Evolutionary conservation across 2,797 vertebrate species (phyloP), one percentile per base, ranked within the genome.

Genomic region (Ambastaia sidthimunki): DNA sequence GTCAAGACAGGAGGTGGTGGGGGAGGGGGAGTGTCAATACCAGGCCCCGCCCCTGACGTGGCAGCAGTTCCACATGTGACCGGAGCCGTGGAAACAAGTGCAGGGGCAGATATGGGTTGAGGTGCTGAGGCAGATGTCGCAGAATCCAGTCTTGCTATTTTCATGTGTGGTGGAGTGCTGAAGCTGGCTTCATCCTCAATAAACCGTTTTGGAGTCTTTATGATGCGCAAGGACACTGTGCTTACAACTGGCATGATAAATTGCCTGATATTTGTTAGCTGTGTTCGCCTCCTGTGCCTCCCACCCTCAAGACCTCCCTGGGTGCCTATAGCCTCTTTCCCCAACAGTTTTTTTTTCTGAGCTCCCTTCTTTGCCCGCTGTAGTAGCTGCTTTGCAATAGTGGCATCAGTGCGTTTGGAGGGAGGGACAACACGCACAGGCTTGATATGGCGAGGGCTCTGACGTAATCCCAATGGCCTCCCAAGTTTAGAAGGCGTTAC

Each of bases 171-270:
- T 0, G 92, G 89, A 4, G 89, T 75, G 76, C 96, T 96, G 0
- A 98, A 99, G 88, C 93, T 92, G 67, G 90, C 95, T 84, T 98
- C 98, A 3, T 99, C 98, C 85, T 99, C 97, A 47, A 99, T 99
- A 88, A 99, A 99, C 50, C 98, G 95, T 85, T 98, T 97, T 19
- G 98, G 98, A 2, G 98, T 99, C 89, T 98, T 99, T 80, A 99
- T 99, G 87, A 99, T 97, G 55, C 98, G 93, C 0, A 96, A 95
- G 15, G 98, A 99, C 86, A 99, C 96, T 0, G 97, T 97, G 41
- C 98, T 99, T 83, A 99, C 97, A n/a, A 99, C 97, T 0, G 98
- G 98, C 98, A 99, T 99, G 85, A 99, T 98, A 89, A 99, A 99
- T 92, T 99, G 98, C 1, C 98, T 92, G 82, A 99, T 99, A 70